Base-by-base conservation (phyloP, 2,797 vertebrate species). In the Arnoldichthys spilopterus region DNA sequence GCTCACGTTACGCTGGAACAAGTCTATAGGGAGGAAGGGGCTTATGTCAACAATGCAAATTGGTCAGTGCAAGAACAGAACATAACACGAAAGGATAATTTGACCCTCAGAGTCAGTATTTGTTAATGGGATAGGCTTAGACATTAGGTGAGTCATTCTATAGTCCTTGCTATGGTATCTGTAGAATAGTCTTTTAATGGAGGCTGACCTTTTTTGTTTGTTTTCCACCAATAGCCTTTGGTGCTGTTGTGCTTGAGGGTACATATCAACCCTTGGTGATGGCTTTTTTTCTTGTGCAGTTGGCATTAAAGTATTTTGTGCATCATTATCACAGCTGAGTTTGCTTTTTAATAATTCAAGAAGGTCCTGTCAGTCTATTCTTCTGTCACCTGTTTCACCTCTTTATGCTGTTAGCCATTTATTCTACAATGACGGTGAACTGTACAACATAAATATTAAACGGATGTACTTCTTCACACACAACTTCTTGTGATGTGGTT, bases 41-140 rank as follows among this genome's bases (percentile, higher is more conserved):
- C 86, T 88, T 82, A 37, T 90, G 88, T 89, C 87, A 89, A 91
- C 89, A 89, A 81, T 84, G 84, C 85, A 81, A 88, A 87, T 64
- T 62, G 43, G 30, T 20, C 63, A 26, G 34, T 71, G 71, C 43
- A 30, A 64, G 49, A 49, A 58, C 59, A 34, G 45, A 64, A 37
- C 15, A 58, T 62, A 28, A 28, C 13, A 67, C 64, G 12, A 28
- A 66, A 72, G 67, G 49, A 20, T 70, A 61, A 78, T 78, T 30
- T n/a, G 22, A 49, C 37, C 40, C 40, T 69, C 12, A 32, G 37
- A 37, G 51, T 49, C 64, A 34, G 71, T 32, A 13, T 74, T 74
- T 83, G 49, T 51, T 72, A 77, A 45, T 45, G 30, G 45, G 43
- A 54, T 63, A n/a, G 45, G 24, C 34, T 51, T 30, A 53, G 63